Evolutionary conservation across 2,888 invertebrate species (phyloP), one percentile per base, ranked within the genome.

Genomic region (Pyrrhia umbra): DNA sequence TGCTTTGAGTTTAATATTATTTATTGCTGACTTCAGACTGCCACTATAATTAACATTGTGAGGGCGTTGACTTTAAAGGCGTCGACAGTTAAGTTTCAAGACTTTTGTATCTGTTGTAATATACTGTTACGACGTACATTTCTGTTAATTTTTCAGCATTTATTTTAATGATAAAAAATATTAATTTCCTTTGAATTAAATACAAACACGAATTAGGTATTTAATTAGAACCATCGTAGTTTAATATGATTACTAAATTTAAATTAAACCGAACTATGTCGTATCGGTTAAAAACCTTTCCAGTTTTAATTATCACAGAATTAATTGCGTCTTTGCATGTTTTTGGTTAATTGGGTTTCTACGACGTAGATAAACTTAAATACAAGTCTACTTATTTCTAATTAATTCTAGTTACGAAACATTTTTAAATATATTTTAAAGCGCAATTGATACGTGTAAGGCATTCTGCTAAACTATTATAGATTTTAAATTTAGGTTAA

Each of bases 281-380:
- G 37, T 39, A 23, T 37, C 64, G 64, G 62, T 68, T 65, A 57
- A 60, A 61, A 51, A 67, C 66, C 50, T 61, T 62, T 23, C 39
- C 21, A 30, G 54, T 61, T 75, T 49, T 49, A 49, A 66, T 51
- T 67, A 65, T 65, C 51, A 42, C 20, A 15, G 9, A 37, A 57
- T 60, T 57, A 59, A 64, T 57, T 47, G 23, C 54, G 43, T 43
- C 47, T 57, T 59, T 57, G 16, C 51, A 45, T 13, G 16, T 58
- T 55, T 30, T 40, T 61, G 2, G 25, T 56, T 62, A 69, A 75
- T 69, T 70, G 27, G 51, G 23, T 61, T 58, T 51, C 49, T 65
- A 61, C 34, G 37, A 55, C 39, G 45, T 23, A 30, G 13, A 34
- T n/a, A 6, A 16, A 37, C 43, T 54, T 15, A 37, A 42, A 20